phyloP scores from a whole-genome alignment of 1,140 invertebrate species.

The Rhynchophorus ferrugineus region DNA sequence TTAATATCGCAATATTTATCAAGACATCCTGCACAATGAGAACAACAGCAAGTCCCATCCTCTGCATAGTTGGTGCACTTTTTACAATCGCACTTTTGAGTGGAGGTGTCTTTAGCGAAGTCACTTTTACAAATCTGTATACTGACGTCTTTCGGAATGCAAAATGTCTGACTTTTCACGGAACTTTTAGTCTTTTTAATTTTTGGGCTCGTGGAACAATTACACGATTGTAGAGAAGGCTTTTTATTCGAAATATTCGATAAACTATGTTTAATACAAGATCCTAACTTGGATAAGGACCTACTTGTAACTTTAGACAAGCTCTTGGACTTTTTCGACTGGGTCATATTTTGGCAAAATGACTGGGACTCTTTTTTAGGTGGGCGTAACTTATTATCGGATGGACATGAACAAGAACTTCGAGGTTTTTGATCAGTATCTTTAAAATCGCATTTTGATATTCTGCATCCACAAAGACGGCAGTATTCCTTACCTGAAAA shows the following conservation, averaged over 20 bases:
- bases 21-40: conserved; percentile 16
- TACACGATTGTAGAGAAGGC: no score
- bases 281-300: no score
- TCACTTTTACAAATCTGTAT: neutral
- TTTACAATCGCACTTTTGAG: conserved; percentile 14
- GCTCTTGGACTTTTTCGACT: no score
- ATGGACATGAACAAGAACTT: neutral
- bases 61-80: conserved; percentile 12
- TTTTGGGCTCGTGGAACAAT: no score
- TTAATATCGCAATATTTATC: conserved; percentile 17
- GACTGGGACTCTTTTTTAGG: no score
- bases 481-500: neutral
- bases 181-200: no score
- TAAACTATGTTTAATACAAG: no score
- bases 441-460: neutral
- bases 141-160: no score
- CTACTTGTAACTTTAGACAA: no score
- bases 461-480: neutral
- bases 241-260: no score
- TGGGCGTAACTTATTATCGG: neutral
- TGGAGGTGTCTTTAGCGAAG: conserved; percentile 2
- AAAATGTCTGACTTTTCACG: no score
- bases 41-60: conserved; percentile 20
- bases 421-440: neutral
- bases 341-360: no score